phyloP scores from a whole-genome alignment of 1,140 invertebrate genomes.

The Eueides isabella region DNA sequence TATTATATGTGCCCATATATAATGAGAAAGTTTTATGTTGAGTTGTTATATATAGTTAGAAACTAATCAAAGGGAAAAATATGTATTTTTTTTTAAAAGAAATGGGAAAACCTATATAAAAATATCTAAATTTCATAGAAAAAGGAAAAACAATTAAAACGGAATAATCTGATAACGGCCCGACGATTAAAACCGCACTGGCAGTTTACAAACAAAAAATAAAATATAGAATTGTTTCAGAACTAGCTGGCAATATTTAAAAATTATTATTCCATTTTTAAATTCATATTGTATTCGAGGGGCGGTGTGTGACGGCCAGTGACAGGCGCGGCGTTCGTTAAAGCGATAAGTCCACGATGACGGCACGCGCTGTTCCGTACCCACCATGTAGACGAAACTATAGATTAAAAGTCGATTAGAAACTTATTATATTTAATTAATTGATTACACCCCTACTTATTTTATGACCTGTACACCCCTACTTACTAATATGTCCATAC shows the following conservation, averaged over 20 bases:
- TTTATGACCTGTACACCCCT: too few relatives aligned
- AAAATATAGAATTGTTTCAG: slow-evolving; percentile 25
- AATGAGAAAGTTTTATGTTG: too few relatives aligned
- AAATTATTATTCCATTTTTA: slow-evolving; percentile 54
- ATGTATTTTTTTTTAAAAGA: too few relatives aligned
- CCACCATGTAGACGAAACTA: slow-evolving; percentile 9
- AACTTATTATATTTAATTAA: slow-evolving; percentile 1
- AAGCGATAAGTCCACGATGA: slow-evolving; percentile 62
- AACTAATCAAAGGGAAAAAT: too few relatives aligned
- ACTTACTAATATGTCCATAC: too few relatives aligned
- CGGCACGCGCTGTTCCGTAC: slow-evolving; percentile 51
- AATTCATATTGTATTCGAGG: slow-evolving; percentile 52
- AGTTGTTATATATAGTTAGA: too few relatives aligned
- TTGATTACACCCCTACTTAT: background rate
- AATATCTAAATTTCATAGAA: slow-evolving; percentile 4
- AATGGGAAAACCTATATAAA: slow-evolving; percentile 14
- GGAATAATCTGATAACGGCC: slow-evolving; percentile 31
- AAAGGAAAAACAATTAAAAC: slow-evolving; percentile 25
- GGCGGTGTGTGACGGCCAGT: slow-evolving; percentile 54
- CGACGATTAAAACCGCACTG: slow-evolving; percentile 30
- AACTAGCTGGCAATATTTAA: slow-evolving; percentile 37
- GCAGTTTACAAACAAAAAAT: slow-evolving; percentile 13
- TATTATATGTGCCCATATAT: background rate
- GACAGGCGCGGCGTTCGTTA: slow-evolving; percentile 52
- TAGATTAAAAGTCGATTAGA: slow-evolving; percentile 9